Base-by-base conservation (phyloP, 2,113 vertebrate species). In the Labrus mixtus region DNA sequence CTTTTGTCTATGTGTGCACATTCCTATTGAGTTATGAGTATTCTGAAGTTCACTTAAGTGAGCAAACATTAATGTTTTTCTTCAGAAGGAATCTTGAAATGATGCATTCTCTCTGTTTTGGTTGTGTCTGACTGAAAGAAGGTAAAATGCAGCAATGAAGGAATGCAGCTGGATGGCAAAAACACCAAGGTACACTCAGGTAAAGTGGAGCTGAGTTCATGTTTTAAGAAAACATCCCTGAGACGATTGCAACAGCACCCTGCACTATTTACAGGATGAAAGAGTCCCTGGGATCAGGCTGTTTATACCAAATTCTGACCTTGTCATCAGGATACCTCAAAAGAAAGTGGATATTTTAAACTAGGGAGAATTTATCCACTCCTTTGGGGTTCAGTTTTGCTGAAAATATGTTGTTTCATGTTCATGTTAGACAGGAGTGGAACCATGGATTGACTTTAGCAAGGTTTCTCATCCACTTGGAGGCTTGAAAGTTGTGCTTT, bases 341-440 rank as follows among this genome's bases (percentile, higher is more conserved):
- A 80, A 15, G 1, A 29, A 45, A 45, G 2, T 5, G 37, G 9
- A 65, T 45, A 37, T 53, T 56, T 69, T 12, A 64, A 56, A n/a
- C 36, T n/a, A 15, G 17, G 55, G 25, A 59, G 60, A 11, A 66
- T 48, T 20, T 41, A 55, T 54, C 29, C 55, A 19, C 48, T 56
- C 70, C 39, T 51, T 19, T 29, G 36, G 6, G 33, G 41, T 20
- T n/a, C n/a, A 2, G 20, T 71, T 55, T 20, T 48, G 54, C 36
- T 71, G 48, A 69, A 48, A 19, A 36, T 64, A 68, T 65, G 13
- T 53, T 56, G 33, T 54, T 67, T 48, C 41, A 72, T 78, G 57
- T 59, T 59, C 25, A 45, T 60, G 20, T 78, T 51, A 55, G 45
- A 74, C 25, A 80, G 50, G 50, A 50, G 29, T 50, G 12, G 20